phyloP scores from a whole-genome alignment of 2,113 vertebrate genomes.

The Tichodroma muraria region DNA sequence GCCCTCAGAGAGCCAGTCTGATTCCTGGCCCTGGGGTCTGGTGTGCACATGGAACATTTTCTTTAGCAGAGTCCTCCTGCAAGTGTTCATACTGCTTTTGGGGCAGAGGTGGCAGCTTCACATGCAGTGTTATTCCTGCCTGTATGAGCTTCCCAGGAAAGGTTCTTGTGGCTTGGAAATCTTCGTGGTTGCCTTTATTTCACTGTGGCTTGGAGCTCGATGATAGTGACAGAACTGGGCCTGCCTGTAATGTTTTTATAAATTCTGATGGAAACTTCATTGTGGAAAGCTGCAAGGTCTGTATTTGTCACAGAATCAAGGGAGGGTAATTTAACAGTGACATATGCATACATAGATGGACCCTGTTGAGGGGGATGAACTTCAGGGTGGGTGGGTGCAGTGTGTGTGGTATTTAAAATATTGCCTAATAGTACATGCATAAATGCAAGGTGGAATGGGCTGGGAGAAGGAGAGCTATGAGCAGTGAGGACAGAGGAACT shows the following conservation, averaged over 20 bases:
- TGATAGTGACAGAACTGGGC: background rate
- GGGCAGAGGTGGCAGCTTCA: background rate
- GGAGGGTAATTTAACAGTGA: background rate
- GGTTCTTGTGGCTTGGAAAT: background rate
- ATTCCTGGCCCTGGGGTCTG: background rate
- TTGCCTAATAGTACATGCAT: background rate
- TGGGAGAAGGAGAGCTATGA: background rate
- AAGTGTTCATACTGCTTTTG: accelerated
- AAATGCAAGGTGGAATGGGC: background rate
- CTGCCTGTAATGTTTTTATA: background rate
- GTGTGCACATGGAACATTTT: accelerated
- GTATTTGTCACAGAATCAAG: background rate
- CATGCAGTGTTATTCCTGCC: background rate
- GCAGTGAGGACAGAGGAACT: background rate
- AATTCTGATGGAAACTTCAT: background rate
- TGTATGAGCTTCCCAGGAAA: background rate
- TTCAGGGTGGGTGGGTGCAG: background rate
- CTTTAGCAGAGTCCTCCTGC: background rate
- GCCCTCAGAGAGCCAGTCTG: background rate
- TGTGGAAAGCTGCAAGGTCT: background rate
- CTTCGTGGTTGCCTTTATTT: background rate
- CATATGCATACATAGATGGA: background rate
- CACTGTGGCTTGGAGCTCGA: background rate
- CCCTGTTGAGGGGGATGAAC: background rate
- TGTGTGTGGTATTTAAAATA: background rate